Conservation (phyloP, 1,140 invertebrate species). For the Solenopsis fugax region DNA sequence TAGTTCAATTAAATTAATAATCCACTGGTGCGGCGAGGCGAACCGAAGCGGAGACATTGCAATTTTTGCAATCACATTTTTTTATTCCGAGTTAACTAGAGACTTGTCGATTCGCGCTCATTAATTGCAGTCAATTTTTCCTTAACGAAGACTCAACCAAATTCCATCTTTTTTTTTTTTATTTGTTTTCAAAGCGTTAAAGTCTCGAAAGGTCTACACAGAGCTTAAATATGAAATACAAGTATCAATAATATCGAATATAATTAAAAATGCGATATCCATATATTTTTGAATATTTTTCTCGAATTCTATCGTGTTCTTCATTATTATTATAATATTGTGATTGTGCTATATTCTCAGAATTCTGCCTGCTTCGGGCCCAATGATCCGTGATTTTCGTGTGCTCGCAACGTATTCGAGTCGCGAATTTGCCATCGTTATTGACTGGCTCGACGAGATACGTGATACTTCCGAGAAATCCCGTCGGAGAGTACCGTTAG, state of each 20-base stretch:
- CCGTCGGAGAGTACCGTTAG: constrained; percentile 39
- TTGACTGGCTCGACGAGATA: constrained; percentile 2
- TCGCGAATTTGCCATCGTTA: background rate
- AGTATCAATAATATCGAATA: background rate
- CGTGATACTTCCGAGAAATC: constrained; percentile 38
- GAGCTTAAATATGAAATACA: background rate
- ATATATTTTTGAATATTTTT: background rate
- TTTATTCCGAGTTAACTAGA: constrained; percentile 35
- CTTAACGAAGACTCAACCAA: constrained; percentile 4
- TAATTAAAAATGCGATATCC: background rate
- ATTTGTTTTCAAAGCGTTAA: background rate
- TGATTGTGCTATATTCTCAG: background rate
- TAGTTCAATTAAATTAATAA: constrained; percentile 56
- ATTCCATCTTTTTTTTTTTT: background rate
- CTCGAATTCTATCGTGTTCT: background rate
- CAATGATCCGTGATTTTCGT: background rate
- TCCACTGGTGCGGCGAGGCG: background rate
- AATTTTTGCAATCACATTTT: constrained; percentile 50
- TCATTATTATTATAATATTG: background rate
- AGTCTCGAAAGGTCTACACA: background rate
- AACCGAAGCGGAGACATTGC: constrained; percentile 33
- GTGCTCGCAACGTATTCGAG: background rate
- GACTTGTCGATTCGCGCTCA: constrained; percentile 27
- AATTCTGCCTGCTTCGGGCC: background rate
- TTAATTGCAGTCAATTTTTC: constrained; percentile 18